Evolutionary conservation across 2,888 invertebrate species (phyloP).

Genomic region (Aquatica leii): DNA sequence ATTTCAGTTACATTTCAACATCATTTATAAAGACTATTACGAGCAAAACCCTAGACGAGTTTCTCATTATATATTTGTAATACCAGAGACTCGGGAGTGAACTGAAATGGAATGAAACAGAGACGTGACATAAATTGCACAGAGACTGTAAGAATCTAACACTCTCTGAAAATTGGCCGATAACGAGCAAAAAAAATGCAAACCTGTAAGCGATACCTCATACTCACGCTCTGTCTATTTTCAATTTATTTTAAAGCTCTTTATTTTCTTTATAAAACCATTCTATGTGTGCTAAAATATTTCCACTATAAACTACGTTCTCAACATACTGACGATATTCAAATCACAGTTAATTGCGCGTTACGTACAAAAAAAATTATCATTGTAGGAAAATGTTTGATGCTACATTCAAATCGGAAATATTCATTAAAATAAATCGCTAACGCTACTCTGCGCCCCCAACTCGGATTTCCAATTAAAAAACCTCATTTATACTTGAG

Average conservation of each 20-base stretch:
- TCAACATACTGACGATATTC: no score
- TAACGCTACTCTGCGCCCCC: constrained; percentile 45
- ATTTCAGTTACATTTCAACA: background rate
- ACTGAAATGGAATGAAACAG: constrained; percentile 29
- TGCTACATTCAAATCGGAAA: constrained; percentile 44
- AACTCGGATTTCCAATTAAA: constrained; percentile 61
- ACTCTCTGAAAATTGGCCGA: constrained; percentile 44
- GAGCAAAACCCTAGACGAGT: constrained; percentile 13
- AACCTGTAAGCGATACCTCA: constrained; percentile 43
- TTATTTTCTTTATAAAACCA: constrained; percentile 34
- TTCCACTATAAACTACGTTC: no score
- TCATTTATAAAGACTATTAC: background rate
- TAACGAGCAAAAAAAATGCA: constrained; percentile 41
- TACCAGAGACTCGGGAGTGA: constrained; percentile 16
- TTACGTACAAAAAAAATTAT: background rate
- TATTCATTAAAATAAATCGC: constrained; percentile 57
- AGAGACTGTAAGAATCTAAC: constrained; percentile 35
- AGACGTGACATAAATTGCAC: constrained; percentile 35
- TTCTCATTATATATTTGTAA: constrained; percentile 25
- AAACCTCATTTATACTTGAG: constrained; percentile 61
- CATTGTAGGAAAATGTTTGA: constrained; percentile 25
- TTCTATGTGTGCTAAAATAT: constrained; percentile 20
- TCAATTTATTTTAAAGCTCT: constrained; percentile 42
- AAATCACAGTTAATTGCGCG: constrained; percentile 5
- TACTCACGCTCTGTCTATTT: constrained; percentile 41